Evolutionary conservation across 2,113 vertebrate genomes (phyloP), one percentile per base, ranked within the genome.

Genomic region (Alectura lathami): DNA sequence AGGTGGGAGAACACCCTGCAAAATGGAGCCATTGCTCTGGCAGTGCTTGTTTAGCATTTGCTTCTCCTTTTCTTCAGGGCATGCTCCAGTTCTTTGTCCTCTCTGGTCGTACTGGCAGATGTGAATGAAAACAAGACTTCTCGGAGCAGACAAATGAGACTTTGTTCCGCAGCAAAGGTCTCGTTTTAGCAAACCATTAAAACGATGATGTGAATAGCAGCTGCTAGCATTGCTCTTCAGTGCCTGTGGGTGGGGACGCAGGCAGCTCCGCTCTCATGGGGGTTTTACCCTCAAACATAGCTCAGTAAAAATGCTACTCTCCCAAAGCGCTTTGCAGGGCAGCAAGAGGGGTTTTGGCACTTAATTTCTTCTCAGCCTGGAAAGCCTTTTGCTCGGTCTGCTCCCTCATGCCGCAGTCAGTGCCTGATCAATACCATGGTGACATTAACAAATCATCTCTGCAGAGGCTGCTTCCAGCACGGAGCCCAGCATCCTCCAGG

Each of bases 391-490:
- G 0, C 1, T 1, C 45, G 34, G 17, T 13, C 56, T 57, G 59
- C 40, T 79, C 24, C 40, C 11, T 34, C 4, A 0, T 56, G 43
- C 45, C 0, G 0, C 69, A 40, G 54, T 12, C 3, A 0, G 29
- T 48, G 50, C n/a, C 5, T 1, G 17, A 24, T 70, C 74, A 21
- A 4, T 69, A 9, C 34, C 16, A 21, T 0, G 2, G 60, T 4
- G 43, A 56, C 4, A 1, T 22, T 34, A 10, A 76, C 24, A 16
- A 54, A 68, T 73, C 72, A 72, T 43, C 51, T 76, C 63, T 80
- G 89, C 83, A 91, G 80, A 13, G 64, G 57, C 79, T 47, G 76
- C 57, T 72, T n/a, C 79, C 68, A 48, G 40, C 69, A 50, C 1
- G 1, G 59, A 7, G 68, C 56, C 26, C 22, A 27, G 50, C 1